These are phyloP conservation scores for Junonia oenone DNA, from an alignment of 2,888 invertebrate species.

Conservation along the genomic window DNA sequence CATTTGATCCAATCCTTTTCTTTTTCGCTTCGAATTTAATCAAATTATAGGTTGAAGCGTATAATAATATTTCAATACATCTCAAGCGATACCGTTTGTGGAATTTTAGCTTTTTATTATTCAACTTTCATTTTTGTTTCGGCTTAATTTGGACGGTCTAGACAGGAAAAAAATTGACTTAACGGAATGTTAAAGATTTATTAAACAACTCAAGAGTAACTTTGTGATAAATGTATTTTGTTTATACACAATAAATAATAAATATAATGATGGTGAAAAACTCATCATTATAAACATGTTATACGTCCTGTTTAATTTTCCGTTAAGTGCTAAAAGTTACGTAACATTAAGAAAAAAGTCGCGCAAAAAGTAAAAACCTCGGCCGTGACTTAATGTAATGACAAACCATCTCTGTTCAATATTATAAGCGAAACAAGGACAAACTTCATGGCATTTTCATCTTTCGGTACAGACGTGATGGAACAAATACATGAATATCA, in stretches of 20 bases:
- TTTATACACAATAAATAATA: not conserved
- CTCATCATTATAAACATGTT: not conserved
- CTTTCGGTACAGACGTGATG: constrained; percentile 69
- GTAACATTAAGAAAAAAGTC: constrained; percentile 15
- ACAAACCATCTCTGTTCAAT: constrained; percentile 52
- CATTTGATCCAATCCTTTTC: constrained; percentile 68
- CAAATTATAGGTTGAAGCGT: constrained; percentile 76
- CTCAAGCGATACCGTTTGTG: constrained; percentile 69
- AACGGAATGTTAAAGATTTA: constrained; percentile 31
- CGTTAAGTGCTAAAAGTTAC: constrained; percentile 6
- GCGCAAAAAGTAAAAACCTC: constrained; percentile 22
- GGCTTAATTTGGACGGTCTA: constrained; percentile 68
- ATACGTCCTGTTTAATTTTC: constrained; percentile 4
- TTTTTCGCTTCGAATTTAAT: constrained; percentile 72
- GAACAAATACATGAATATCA: constrained; percentile 76
- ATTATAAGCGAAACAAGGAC: constrained; percentile 55
- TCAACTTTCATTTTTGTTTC: constrained; percentile 60
- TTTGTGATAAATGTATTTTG: not conserved
- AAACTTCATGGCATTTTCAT: constrained; percentile 71
- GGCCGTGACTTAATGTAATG: constrained; percentile 63
- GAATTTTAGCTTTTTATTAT: constrained; percentile 74
- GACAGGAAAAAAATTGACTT: constrained; percentile 54
- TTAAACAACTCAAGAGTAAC: not conserved
- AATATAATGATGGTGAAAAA: not conserved
- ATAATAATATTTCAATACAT: constrained; percentile 78